phyloP scores from a whole-genome alignment of 2,888 invertebrate genomes.

The Phengaris alcon region DNA sequence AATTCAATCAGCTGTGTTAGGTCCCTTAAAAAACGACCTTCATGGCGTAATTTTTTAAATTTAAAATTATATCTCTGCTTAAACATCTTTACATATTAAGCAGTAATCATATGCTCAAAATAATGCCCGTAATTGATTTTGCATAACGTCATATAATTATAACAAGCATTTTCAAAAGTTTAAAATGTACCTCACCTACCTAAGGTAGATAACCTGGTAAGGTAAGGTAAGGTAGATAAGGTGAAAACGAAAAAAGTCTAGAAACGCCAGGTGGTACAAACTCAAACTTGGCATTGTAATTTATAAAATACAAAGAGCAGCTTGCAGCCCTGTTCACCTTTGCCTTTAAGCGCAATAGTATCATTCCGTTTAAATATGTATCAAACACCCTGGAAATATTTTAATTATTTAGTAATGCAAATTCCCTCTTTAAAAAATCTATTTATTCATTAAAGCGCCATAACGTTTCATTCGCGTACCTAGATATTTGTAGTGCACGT shows the following conservation, averaged over 20 bases:
- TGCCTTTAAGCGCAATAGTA: constrained; percentile 35
- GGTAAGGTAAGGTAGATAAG: background rate
- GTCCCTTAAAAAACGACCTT: too few species aligned
- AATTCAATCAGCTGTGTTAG: too few species aligned
- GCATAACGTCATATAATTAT: too few species aligned
- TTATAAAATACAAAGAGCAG: constrained; percentile 38
- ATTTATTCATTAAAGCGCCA: too few species aligned
- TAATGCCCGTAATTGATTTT: too few species aligned
- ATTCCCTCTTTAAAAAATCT: background rate
- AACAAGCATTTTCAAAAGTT: too few species aligned
- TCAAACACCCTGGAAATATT: constrained; percentile 4
- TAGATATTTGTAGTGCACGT: too few species aligned
- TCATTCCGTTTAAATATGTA: constrained; percentile 11
- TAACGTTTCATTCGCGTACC: too few species aligned
- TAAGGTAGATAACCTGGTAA: background rate
- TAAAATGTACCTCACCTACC: background rate
- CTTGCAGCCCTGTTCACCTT: constrained; percentile 39
- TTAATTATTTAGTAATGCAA: background rate
- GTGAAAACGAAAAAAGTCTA: background rate
- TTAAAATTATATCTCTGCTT: too few species aligned
- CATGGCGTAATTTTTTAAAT: too few species aligned
- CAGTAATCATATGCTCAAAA: too few species aligned
- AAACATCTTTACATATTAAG: too few species aligned
- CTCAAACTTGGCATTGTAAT: constrained; percentile 15
- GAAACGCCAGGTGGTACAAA: constrained; percentile 25